phyloP scores from a whole-genome alignment of 1,140 invertebrate genomes.

The Eufriesea mexicana region DNA sequence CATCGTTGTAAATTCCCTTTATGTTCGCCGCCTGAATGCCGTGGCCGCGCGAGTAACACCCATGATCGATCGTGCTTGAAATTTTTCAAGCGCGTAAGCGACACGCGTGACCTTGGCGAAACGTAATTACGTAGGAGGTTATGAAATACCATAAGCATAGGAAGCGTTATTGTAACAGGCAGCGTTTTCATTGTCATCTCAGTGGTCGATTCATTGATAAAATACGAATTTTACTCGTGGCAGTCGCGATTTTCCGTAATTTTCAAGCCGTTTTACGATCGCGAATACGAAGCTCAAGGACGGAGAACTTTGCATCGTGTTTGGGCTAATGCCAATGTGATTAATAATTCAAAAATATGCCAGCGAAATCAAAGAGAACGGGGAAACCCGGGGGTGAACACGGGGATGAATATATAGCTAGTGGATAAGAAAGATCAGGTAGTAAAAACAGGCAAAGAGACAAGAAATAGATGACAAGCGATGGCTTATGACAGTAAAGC shows the following conservation, averaged over 20 bases:
- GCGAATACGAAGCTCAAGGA: background rate
- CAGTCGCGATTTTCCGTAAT: background rate
- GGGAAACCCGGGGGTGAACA: background rate
- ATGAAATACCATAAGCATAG: too few relatives aligned
- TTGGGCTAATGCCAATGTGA: background rate
- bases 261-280: background rate
- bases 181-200: background rate
- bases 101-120: too few relatives aligned
- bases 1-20: background rate
- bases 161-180: too few relatives aligned
- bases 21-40: background rate
- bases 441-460: background rate
- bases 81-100: background rate
- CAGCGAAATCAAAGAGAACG: background rate
- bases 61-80: background rate
- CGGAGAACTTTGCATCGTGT: background rate
- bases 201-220: too few relatives aligned
- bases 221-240: background rate
- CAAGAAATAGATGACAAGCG: background rate
- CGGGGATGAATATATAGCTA: background rate
- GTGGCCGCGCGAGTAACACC: too few relatives aligned
- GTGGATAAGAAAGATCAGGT: background rate
- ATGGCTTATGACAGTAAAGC: background rate
- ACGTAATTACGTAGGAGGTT: too few relatives aligned
- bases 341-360: slow-evolving; percentile 11